Percentiles rank a stretch among this genome's conserved stretches.
These are phyloP conservation scores for Phrynocephalus guinanensis DNA, from an alignment of 2,797 vertebrate genomes.

Conservation along the genomic window DNA sequence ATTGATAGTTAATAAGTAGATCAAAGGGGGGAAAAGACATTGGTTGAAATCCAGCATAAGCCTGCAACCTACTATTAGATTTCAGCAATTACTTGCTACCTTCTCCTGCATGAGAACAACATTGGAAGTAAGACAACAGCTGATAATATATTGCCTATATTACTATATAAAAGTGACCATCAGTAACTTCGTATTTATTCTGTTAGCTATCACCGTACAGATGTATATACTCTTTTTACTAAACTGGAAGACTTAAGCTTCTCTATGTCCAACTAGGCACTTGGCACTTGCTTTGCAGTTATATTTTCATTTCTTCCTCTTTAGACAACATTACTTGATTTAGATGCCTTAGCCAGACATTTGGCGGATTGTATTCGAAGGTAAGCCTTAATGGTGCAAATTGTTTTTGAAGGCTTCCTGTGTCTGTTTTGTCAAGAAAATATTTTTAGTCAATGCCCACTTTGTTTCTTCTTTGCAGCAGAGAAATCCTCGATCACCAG, in stretches of 20 bases:
- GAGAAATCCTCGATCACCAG: conserved; percentile 97
- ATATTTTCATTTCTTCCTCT: conserved; percentile 60
- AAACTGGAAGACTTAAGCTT: too few species aligned
- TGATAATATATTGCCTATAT: too few species aligned
- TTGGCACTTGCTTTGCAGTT: conserved; percentile 37
- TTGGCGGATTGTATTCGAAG: conserved; percentile 98
- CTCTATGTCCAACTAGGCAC: not conserved
- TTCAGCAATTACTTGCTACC: too few species aligned
- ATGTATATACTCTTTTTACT: not conserved
- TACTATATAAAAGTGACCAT: too few species aligned
- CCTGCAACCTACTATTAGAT: too few species aligned
- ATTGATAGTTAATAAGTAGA: not conserved
- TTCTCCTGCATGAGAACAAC: too few species aligned
- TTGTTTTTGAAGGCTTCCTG: not conserved
- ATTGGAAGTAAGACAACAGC: too few species aligned
- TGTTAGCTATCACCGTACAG: not conserved
- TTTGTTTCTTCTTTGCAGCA: conserved; percentile 75
- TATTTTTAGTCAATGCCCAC: conserved; percentile 28
- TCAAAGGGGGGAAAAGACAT: not conserved
- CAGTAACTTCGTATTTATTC: too few species aligned
- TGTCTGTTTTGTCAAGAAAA: conserved; percentile 1
- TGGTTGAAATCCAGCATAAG: not conserved
- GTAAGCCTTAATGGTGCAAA: conserved; percentile 75
- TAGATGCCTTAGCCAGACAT: conserved; percentile 95
- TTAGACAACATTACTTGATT: conserved; percentile 95